Evolutionary conservation across 2,113 vertebrate genomes (phyloP).

Genomic region (Leptocoma aspasia): DNA sequence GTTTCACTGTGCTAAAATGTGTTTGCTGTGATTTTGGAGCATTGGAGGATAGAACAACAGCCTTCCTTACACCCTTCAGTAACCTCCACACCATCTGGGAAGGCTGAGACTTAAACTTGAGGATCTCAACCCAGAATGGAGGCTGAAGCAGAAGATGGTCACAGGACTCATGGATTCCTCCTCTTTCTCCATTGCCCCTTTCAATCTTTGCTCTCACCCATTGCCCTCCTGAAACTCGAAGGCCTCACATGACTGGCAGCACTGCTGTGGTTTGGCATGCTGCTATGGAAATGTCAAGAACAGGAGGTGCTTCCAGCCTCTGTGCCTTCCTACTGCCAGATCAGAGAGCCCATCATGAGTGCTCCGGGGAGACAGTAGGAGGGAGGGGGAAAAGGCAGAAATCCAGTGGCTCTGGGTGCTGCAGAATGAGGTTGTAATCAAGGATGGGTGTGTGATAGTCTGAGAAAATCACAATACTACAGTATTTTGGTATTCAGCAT

Average conservation of each 20-base stretch:
- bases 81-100: background rate
- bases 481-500: background rate
- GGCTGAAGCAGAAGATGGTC: background rate
- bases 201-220: background rate
- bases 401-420: background rate
- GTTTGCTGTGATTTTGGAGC: background rate
- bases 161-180: background rate
- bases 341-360: background rate
- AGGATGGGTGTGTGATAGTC: rapidly evolving
- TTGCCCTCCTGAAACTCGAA: background rate
- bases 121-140: background rate
- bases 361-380: background rate
- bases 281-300: background rate
- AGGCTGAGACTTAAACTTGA: background rate
- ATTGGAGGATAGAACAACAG: background rate
- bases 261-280: background rate
- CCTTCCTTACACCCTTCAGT: background rate
- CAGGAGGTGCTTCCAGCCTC: background rate
- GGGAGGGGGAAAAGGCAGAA: background rate
- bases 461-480: background rate
- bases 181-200: background rate
- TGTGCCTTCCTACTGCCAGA: background rate
- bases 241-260: background rate
- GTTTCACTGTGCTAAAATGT: background rate
- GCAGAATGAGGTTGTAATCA: background rate